Conservation (phyloP, 2,797 vertebrate genomes). For the Aphelocoma californica region DNA sequence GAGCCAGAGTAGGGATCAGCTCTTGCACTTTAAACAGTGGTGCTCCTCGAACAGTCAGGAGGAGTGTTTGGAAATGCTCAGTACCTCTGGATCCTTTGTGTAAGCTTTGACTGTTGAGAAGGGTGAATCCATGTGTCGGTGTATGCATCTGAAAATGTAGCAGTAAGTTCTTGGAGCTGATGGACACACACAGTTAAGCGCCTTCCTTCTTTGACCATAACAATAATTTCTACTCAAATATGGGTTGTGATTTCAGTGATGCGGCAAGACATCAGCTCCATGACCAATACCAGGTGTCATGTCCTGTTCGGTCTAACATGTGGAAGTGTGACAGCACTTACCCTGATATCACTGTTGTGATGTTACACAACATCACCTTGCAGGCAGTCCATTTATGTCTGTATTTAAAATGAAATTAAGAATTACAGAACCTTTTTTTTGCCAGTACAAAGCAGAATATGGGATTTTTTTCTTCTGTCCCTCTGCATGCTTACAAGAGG, state of each 20-base stretch:
- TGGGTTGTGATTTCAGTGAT: background rate
- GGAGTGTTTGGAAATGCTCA: background rate
- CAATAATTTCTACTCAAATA: background rate
- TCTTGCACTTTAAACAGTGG: background rate
- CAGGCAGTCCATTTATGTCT: background rate
- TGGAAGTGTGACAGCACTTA: background rate
- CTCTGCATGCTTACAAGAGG: background rate
- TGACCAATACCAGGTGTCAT: fast-evolving
- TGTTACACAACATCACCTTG: background rate
- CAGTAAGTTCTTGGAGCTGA: fast-evolving
- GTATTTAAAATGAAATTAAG: background rate
- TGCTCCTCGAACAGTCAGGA: background rate
- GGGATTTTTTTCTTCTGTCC: background rate
- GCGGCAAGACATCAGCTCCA: background rate
- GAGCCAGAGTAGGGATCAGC: background rate
- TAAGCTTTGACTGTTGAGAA: background rate
- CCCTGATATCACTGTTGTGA: background rate
- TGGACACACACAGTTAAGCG: background rate
- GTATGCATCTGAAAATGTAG: background rate
- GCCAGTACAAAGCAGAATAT: background rate
- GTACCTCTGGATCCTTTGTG: background rate
- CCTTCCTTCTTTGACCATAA: background rate
- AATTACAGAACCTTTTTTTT: background rate
- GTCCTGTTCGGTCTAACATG: background rate
- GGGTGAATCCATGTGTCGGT: background rate